phyloP scores from a whole-genome alignment of 2,797 vertebrate genomes.

The Melanotaenia nigrans region DNA sequence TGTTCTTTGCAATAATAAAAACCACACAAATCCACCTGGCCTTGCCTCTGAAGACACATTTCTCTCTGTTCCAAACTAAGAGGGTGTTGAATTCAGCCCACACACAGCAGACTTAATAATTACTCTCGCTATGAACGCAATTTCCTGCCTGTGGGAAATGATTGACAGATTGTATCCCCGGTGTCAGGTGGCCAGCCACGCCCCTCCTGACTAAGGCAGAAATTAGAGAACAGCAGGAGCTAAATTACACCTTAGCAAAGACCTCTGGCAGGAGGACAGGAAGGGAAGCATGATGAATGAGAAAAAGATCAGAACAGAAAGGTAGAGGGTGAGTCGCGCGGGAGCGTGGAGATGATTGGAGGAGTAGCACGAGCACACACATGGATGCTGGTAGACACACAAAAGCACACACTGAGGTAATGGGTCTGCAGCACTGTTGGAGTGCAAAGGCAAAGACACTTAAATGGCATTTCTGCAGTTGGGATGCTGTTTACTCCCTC shows the following conservation, averaged over 20 bases:
- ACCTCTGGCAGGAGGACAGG: constrained; percentile 79
- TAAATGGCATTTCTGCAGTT: constrained; percentile 77
- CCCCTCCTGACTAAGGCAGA: constrained; percentile 77
- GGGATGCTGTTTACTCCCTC: constrained; percentile 71
- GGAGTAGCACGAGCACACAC: constrained; percentile 57
- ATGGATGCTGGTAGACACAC: constrained; percentile 23
- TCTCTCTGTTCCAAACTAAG: constrained; percentile 52
- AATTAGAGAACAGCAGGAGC: constrained; percentile 82
- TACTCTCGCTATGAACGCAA: constrained; percentile 77
- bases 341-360: constrained; percentile 75
- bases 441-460: constrained; percentile 77
- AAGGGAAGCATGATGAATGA: constrained; percentile 80
- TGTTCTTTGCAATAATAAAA: constrained; percentile 55
- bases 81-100: constrained; percentile 75
- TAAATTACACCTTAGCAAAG: constrained; percentile 82
- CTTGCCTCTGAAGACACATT: constrained; percentile 53
- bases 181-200: constrained; percentile 78
- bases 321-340: constrained; percentile 70
- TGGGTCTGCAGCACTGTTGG: constrained; percentile 72
- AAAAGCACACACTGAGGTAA: constrained; percentile 60
- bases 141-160: constrained; percentile 77
- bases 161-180: constrained; percentile 81
- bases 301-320: constrained; percentile 72
- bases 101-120: constrained; percentile 79
- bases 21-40: constrained; percentile 52